Base-by-base conservation (phyloP, 1,140 invertebrate species). In the Leptinotarsa defecta region DNA sequence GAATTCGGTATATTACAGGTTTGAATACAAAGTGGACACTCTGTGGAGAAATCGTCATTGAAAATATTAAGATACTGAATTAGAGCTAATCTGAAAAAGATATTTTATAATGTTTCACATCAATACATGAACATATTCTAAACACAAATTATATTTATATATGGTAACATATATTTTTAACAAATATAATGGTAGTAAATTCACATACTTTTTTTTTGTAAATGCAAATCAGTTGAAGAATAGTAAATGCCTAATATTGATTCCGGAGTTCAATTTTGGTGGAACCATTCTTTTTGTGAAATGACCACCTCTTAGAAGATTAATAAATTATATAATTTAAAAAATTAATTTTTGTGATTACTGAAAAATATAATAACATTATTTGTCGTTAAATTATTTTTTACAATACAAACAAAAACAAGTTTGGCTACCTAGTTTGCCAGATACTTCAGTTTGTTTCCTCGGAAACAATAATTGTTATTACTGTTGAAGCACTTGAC, bases 21-120 rank as follows among this genome's bases (percentile, higher is more conserved):
- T 57, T 57, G 52, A 57, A 57, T 57, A 5, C 17, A 57, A 57
- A 17, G n/a, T 57, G 52, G 52, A 3, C 4, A n/a, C 5, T 15
- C 15, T 57, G 17, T 57, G 15, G 52, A 57, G 13, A 17, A 57
- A 17, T 57, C n/a, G 3, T 2, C 15, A 57, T 17, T 57, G 52
- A 15, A 57, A 1, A 57, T 57, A 19, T 0, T 17, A 22, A 4
- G 52, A 57, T 57, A 17, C 5, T 57, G 4, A 43, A 43, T 8
- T 11, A 43, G 34, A 11, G 34, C 8, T 43, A 43, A 43, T 19
- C n/a, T 57, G 52, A 57, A 57, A 57, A 57, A 57, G 52, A 57
- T 19, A 57, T 57, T 57, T 57, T 57, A 57, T 57, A 57, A 57
- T 57, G 34, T 57, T 57, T 5, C 52, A n/a, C 52, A n/a, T 57